A percentile compares a stretch with the other conserved stretches of the same genome.
Evolutionary conservation across 2,888 invertebrate species (phyloP).

Genomic region (Dryadula phaetusa): DNA sequence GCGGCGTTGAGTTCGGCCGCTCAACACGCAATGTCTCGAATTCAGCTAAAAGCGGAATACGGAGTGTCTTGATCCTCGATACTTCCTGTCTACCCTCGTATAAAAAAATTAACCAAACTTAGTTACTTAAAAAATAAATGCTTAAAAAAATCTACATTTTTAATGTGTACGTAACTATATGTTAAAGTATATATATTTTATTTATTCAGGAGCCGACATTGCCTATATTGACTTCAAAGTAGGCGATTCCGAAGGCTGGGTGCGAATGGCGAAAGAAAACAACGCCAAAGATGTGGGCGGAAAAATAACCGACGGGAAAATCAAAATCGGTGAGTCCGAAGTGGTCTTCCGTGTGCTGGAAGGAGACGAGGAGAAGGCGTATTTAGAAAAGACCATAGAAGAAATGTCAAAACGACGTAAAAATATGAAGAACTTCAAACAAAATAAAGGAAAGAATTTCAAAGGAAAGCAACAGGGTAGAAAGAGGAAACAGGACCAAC

Average conservation of each 20-base stretch:
- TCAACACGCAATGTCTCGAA: no score
- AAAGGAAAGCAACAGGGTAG: constrained; percentile 64
- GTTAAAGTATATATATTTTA: neutral
- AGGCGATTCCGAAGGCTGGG: constrained; percentile 89
- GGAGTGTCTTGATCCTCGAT: no score
- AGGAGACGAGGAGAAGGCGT: constrained; percentile 89
- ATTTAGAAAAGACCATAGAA: constrained; percentile 85
- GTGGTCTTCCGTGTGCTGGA: constrained; percentile 84
- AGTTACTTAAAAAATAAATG: no score
- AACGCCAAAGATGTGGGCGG: constrained; percentile 86
- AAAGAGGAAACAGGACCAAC: constrained; percentile 63
- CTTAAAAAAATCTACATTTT: no score
- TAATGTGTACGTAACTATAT: no score
- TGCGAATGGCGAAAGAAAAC: constrained; percentile 88
- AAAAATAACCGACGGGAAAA: constrained; percentile 86
- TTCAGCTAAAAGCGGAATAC: no score
- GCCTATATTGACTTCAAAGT: constrained; percentile 91
- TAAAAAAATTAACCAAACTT: no score
- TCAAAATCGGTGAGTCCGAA: constrained; percentile 80
- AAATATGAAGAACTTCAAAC: constrained; percentile 71
- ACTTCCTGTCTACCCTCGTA: no score
- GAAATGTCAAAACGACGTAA: constrained; percentile 84
- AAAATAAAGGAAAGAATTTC: constrained; percentile 63
- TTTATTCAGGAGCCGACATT: constrained; percentile 76
- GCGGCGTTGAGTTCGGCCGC: no score